Base-by-base conservation (phyloP, 2,797 vertebrate species). In the Enteromius argenteus region DNA sequence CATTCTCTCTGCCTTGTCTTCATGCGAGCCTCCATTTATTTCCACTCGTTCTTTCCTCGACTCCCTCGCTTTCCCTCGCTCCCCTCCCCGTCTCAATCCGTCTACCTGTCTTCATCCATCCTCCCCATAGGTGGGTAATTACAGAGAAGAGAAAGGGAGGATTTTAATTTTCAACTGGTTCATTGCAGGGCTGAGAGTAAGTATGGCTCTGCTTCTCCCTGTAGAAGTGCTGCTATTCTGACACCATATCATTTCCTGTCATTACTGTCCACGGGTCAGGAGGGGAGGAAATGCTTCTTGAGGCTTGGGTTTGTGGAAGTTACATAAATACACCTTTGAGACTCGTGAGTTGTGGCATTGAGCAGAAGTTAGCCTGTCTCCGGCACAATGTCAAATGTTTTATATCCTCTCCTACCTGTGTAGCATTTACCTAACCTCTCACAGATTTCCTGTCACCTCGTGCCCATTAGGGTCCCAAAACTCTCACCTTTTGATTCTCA, bases 151-250 rank as follows among this genome's bases (percentile, higher is more conserved):
- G 87, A 79, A 80, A 81, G 80, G 84, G 84, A 88, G 85, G 83
- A 82, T 90, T 85, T 89, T 89, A 89, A 89, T 90, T 89, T 89
- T 88, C 85, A 76, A 85, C 84, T 87, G 80, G 83, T 87, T 87
- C 80, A 86, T 90, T 87, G 85, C 73, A 81, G 68, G 71, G 69
- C 78, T 68, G 79, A 85, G 79, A 80, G 37, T 84, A 79, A 37
- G 84, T 85, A 64, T 49, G 69, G 84, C 72, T 86, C 60, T 84
- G 79, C 49, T 75, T 82, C 62, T 80, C 85, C 72, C 73, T 56
- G 69, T 74, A 46, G 79, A 84, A 74, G 53, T 81, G 82, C 68
- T 85, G 85, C 84, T 86, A 80, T 86, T 86, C 85, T 85, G 53
- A 84, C 81, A 85, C 39, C 66, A 27, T 86, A 78, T 86, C 80